phyloP scores from a whole-genome alignment of 2,888 invertebrate genomes.

The Xylota sylvarum region DNA sequence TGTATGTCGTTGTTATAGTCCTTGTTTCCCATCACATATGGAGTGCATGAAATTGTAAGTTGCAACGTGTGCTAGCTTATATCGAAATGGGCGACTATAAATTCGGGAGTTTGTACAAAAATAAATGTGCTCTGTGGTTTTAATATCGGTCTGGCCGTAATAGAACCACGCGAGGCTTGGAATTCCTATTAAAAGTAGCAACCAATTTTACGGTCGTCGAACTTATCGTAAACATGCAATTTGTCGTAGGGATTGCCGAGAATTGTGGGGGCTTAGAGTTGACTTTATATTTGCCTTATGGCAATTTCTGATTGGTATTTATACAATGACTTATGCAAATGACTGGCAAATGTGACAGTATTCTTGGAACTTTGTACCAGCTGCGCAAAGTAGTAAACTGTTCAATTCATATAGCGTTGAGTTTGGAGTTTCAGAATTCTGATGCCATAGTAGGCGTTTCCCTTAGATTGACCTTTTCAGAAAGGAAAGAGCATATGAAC shows the following conservation, averaged over 20 bases:
- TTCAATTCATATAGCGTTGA: no score
- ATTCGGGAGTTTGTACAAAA: neutral
- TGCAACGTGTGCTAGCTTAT: slow-evolving; percentile 10
- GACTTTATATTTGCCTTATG: no score
- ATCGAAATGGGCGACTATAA: neutral
- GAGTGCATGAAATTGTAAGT: slow-evolving; percentile 3
- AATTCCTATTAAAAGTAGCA: neutral
- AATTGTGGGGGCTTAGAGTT: neutral
- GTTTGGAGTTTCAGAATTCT: no score
- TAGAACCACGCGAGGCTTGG: neutral
- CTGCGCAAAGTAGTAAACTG: neutral
- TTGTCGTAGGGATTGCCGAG: neutral
- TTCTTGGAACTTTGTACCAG: neutral
- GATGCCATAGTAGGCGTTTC: no score
- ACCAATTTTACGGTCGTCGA: slow-evolving; percentile 24
- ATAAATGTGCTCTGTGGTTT: slow-evolving; percentile 20
- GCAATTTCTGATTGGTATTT: no score
- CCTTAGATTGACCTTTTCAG: neutral
- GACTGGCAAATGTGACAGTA: neutral
- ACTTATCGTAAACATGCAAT: slow-evolving; percentile 10
- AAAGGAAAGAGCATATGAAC: neutral
- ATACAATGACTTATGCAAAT: neutral
- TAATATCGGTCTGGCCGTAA: slow-evolving; percentile 7
- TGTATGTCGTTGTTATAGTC: neutral
- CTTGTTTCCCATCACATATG: neutral